Conservation (phyloP, 2,888 invertebrate species). For the Ptilodon capucinus region DNA sequence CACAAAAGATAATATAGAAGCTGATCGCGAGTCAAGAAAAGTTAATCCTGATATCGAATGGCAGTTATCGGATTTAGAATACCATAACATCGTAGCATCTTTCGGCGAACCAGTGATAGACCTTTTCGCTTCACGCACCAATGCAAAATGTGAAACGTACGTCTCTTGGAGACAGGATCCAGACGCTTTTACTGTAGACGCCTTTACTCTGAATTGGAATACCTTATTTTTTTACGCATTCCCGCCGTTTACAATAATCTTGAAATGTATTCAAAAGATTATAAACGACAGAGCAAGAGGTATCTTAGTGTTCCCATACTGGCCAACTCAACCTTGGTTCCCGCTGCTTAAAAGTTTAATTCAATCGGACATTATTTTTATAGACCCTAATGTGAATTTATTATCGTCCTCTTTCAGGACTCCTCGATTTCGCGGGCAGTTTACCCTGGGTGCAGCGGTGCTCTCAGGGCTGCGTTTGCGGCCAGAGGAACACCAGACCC, state of each 20-base stretch:
- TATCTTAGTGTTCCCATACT: slow-evolving; percentile 3
- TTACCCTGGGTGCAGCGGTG: slow-evolving; percentile 7
- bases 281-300: neutral
- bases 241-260: slow-evolving; percentile 1
- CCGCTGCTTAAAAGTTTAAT: neutral
- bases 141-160: neutral
- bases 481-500: neutral
- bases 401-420: neutral
- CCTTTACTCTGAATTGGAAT: slow-evolving; percentile 1
- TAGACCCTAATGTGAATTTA: neutral
- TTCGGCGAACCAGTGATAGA: neutral
- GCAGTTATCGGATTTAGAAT: neutral
- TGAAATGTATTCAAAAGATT: neutral
- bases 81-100: neutral
- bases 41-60: neutral
- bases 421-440: neutral
- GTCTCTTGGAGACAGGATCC: slow-evolving; percentile 4
- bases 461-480: slow-evolving; percentile 4
- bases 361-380: too few species aligned
- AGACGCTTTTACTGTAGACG: neutral
- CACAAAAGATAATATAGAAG: neutral
- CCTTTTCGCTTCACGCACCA: slow-evolving; percentile 4
- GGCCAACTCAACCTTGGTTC: slow-evolving; percentile 4
- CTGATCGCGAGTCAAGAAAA: neutral
- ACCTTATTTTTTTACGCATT: slow-evolving; percentile 1